phyloP scores from a whole-genome alignment of 1,140 invertebrate species.

The Paramacrobiotus metropolitanus region DNA sequence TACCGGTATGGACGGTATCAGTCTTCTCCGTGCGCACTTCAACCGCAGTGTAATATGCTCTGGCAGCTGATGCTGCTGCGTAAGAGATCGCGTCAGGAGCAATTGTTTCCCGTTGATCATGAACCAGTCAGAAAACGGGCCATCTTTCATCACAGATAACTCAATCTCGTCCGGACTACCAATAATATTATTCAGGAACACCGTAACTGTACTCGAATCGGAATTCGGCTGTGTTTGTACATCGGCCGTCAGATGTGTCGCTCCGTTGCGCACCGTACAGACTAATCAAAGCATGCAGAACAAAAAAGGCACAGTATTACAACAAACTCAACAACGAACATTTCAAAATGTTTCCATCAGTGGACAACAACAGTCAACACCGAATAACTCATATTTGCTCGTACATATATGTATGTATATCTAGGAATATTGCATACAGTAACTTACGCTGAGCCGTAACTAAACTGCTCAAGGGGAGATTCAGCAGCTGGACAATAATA shows the following conservation, averaged over 20 bases:
- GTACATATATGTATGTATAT: neutral
- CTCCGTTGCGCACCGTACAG: constrained; percentile 3
- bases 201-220: constrained; percentile 1
- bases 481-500: too few species aligned
- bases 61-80: neutral
- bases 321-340: neutral
- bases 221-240: constrained; percentile 3
- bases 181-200: constrained; percentile 3
- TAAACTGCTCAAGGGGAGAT: too few species aligned
- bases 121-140: constrained; percentile 4
- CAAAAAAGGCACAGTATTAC: neutral
- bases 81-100: neutral
- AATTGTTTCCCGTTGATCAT: constrained; percentile 2
- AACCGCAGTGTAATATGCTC: neutral
- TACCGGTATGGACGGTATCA: neutral
- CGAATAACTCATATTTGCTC: neutral
- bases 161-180: constrained; percentile 5
- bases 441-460: neutral
- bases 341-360: too few species aligned
- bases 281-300: neutral
- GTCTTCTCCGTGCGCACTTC: neutral
- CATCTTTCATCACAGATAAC: constrained; percentile 1
- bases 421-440: neutral
- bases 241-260: constrained; percentile 4
- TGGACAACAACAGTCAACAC: neutral